Conservation (phyloP, 2,797 vertebrate species). For the Sciurus vulgaris region DNA sequence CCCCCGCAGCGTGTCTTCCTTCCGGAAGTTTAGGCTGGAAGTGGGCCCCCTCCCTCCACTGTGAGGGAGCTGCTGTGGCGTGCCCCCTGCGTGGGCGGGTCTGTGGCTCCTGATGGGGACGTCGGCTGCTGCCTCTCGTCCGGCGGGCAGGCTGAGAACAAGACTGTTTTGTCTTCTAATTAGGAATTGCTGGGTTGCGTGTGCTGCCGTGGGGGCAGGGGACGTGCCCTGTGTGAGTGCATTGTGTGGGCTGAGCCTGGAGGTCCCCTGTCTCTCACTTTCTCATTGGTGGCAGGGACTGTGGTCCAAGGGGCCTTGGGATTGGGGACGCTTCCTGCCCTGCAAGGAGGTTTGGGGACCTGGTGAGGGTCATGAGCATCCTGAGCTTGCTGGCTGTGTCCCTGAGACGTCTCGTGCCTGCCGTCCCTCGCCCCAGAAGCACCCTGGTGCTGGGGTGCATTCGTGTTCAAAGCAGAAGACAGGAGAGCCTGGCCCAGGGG, state of each 20-base stretch:
- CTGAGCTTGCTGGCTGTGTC: background rate
- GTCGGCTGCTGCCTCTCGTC: conserved; percentile 12
- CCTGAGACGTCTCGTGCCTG: background rate
- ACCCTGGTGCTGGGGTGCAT: background rate
- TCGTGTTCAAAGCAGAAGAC: background rate
- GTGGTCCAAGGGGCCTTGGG: background rate
- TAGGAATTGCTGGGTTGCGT: background rate
- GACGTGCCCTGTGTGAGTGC: background rate
- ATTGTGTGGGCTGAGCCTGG: background rate
- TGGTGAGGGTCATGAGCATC: background rate
- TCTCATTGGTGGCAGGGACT: background rate
- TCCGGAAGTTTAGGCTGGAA: background rate
- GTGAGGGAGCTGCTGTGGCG: background rate
- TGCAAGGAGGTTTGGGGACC: background rate
- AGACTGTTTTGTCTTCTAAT: background rate
- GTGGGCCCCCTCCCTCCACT: background rate
- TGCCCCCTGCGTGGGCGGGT: background rate
- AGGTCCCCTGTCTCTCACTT: no score
- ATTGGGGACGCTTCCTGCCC: background rate
- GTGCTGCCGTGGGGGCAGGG: background rate
- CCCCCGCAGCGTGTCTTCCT: background rate
- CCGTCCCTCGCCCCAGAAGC: background rate
- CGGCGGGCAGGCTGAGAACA: background rate
- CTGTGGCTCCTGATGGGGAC: conserved; percentile 10
- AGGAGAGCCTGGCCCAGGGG: background rate